phyloP scores from a whole-genome alignment of 2,797 vertebrate genomes.

The Myripristis murdjan region DNA sequence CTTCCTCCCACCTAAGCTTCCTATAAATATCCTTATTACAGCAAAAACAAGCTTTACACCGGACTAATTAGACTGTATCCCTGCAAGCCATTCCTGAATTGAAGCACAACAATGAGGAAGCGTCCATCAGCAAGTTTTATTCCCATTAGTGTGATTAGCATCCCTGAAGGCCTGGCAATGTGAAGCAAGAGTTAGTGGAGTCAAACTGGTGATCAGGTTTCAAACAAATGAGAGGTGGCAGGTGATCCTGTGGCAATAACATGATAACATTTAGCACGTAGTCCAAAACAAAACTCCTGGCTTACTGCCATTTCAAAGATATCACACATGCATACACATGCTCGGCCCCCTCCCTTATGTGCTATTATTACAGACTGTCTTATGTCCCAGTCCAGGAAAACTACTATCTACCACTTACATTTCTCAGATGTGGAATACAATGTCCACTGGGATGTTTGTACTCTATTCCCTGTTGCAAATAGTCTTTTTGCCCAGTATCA shows the following conservation, averaged over 20 bases:
- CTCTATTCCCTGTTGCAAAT: too few species aligned
- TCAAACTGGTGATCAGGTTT: constrained; percentile 35
- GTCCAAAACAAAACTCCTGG: constrained; percentile 39
- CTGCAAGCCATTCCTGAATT: constrained; percentile 53
- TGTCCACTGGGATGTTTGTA: too few species aligned
- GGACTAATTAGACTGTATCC: constrained; percentile 43
- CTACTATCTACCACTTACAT: too few species aligned
- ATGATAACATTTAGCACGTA: constrained; percentile 43
- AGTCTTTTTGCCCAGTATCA: too few species aligned
- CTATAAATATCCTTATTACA: constrained; percentile 52
- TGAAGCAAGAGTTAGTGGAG: constrained; percentile 20
- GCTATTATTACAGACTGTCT: too few species aligned
- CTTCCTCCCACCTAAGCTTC: constrained; percentile 32
- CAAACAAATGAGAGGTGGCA: constrained; percentile 44
- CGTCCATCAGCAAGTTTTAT: constrained; percentile 64
- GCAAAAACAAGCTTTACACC: constrained; percentile 41
- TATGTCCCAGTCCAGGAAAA: too few species aligned
- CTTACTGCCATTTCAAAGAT: constrained; percentile 21
- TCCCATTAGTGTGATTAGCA: constrained; percentile 55
- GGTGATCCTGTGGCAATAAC: constrained; percentile 52
- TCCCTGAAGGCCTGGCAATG: constrained; percentile 48
- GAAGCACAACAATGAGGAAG: constrained; percentile 49
- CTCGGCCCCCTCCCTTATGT: too few species aligned
- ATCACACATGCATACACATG: too few species aligned
- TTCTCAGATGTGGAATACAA: too few species aligned